Evolutionary conservation across 2,797 vertebrate genomes (phyloP).

Genomic region (Hemibagrus guttatus): DNA sequence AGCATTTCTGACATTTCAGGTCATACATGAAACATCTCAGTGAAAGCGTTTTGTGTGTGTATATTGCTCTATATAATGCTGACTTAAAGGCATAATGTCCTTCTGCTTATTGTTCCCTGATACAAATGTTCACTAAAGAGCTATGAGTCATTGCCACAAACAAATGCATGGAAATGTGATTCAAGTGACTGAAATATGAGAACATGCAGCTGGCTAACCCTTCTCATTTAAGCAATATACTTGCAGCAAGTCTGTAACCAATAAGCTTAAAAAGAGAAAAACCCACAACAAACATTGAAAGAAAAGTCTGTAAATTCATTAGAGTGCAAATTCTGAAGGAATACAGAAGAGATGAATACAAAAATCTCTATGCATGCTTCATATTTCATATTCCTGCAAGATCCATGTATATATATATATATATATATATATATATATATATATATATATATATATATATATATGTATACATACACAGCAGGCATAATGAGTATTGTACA

Average conservation of each 20-base stretch:
- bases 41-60: background rate
- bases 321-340: background rate
- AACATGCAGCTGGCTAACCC: constrained; percentile 5
- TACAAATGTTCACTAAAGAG: constrained; percentile 23
- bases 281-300: background rate
- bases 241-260: background rate
- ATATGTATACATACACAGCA: no score
- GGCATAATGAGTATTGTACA: no score
- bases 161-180: constrained; percentile 70
- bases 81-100: background rate
- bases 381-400: background rate
- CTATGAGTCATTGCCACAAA: constrained; percentile 65
- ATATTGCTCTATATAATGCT: background rate
- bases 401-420: background rate
- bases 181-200: constrained; percentile 17
- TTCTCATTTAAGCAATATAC: background rate
- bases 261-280: background rate
- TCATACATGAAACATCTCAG: no score
- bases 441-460: no score
- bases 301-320: background rate
- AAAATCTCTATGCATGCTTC: no score
- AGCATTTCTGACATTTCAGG: background rate
- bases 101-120: background rate
- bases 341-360: background rate
- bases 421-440: no score